Evolutionary conservation across 1,140 invertebrate species (phyloP).

Genomic region (Alviniconcha marisindica): DNA sequence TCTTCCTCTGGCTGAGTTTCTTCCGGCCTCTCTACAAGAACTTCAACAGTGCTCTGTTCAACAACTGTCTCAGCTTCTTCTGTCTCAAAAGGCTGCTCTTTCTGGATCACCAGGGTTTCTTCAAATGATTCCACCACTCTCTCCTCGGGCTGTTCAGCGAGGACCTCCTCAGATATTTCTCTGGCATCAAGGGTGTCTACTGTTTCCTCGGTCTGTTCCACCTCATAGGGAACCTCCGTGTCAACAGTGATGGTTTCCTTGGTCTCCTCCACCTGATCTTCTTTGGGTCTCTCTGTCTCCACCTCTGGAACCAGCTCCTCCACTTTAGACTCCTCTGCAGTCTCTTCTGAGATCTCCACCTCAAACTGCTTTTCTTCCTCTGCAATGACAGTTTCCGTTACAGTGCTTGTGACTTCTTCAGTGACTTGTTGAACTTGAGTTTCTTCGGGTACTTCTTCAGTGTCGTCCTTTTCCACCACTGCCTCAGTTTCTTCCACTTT

Average conservation of each 20-base stretch:
- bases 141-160: slow-evolving; percentile 44
- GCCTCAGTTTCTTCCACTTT: slow-evolving; percentile 34
- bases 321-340: slow-evolving; percentile 18
- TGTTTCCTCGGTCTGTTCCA: slow-evolving; percentile 37
- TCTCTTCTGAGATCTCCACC: slow-evolving; percentile 4
- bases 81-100: slow-evolving; percentile 42
- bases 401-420: slow-evolving; percentile 18
- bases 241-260: slow-evolving; percentile 46
- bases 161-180: slow-evolving; percentile 35
- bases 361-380: slow-evolving; percentile 24
- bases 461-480: slow-evolving; percentile 29
- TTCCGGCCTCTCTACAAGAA: slow-evolving; percentile 27
- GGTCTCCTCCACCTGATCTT: slow-evolving; percentile 25
- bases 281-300: slow-evolving; percentile 6
- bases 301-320: slow-evolving; percentile 17
- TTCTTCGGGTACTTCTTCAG: slow-evolving; percentile 32
- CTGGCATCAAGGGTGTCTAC: slow-evolving; percentile 40
- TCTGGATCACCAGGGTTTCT: slow-evolving; percentile 41
- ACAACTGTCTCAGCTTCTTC: slow-evolving; percentile 37
- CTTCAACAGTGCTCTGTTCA: slow-evolving; percentile 21
- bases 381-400: slow-evolving; percentile 18
- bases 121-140: slow-evolving; percentile 31
- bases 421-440: slow-evolving; percentile 7
- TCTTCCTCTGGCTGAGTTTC: slow-evolving; percentile 27
- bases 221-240: slow-evolving; percentile 20